Base-by-base conservation (phyloP, 1,140 invertebrate genomes). In the Brachionus koreanus region DNA sequence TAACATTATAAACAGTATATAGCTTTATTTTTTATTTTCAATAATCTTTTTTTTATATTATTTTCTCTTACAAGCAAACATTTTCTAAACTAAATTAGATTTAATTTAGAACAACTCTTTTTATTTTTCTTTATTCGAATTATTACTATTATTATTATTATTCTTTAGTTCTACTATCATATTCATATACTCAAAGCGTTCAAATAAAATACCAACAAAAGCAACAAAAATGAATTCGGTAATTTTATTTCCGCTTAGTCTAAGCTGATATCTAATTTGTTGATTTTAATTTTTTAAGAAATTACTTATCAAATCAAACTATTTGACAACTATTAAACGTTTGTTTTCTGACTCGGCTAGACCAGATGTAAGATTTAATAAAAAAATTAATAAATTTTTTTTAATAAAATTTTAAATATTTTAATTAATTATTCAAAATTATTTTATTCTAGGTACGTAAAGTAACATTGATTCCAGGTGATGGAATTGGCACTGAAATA, bases 401-500 rank as follows among this genome's bases (percentile, higher is more conserved):
- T 29, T 29, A 29, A 29, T 46, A 61, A 61, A 61, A 29, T 63
- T 63, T 63, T 23, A 29, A 63, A 25, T 63, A 2, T 29, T 29
- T 29, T 29, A 29, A 29, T 29, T 2, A 29, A 29, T 29, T 29
- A 29, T 29, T 29, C 29, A 29, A n/a, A 29, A 29, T 29, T 29
- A 29, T 29, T 2, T 29, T 29, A 2, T 29, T 29, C 29, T 29
- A 79, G 23, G 0, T 5, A 19, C 46, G 76, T 33, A 49, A 74
- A 82, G 91, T 93, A 12, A 92, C 92, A 5, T 86, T 92, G 49
- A 92, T 99, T 85, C 98, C 98, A 76, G 98, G 98, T 67, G 97
- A 99, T 93, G 97, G 98, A 82, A 99, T 99, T 87, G 97, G 97
- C 23, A 97, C 96, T 12, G 97, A 99, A 90, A 99, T 99, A 85